Conservation (phyloP, 2,888 invertebrate species). For the Galeruca laticollis region DNA sequence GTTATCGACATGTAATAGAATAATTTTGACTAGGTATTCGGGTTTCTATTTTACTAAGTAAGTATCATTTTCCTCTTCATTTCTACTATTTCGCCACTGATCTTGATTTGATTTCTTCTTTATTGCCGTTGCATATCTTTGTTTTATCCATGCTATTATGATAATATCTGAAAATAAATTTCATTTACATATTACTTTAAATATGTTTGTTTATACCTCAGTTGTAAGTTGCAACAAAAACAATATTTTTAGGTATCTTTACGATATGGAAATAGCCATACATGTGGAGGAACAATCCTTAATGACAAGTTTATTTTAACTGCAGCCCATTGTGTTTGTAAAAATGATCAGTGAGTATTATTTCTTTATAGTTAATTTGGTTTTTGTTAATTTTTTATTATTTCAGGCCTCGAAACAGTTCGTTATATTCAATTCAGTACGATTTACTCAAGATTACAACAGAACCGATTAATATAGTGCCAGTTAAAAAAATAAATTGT, state of each 20-base stretch:
- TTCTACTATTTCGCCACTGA: no score
- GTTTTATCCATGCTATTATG: no score
- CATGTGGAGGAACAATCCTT: slow-evolving; percentile 50
- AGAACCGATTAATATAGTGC: slow-evolving; percentile 43
- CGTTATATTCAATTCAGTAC: slow-evolving; percentile 51
- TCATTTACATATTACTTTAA: no score
- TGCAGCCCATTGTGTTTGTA: slow-evolving; percentile 51
- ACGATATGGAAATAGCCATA: slow-evolving; percentile 41
- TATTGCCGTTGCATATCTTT: no score
- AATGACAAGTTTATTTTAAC: slow-evolving; percentile 49
- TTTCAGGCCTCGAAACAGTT: slow-evolving; percentile 45
- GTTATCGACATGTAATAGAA: no score
- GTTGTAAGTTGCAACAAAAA: no score
- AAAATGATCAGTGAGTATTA: slow-evolving; percentile 32
- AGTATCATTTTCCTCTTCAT: no score
- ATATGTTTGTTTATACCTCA: no score
- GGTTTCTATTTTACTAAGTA: no score
- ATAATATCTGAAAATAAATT: no score
- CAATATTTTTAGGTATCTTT: slow-evolving; percentile 44
- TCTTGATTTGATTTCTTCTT: no score
- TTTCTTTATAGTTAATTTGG: background rate
- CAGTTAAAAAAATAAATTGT: slow-evolving; percentile 50
- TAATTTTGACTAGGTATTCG: no score
- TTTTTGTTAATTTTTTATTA: background rate
- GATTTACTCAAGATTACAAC: slow-evolving; percentile 48